Conservation (phyloP, 2,797 vertebrate species). For the Thunnus albacares region DNA sequence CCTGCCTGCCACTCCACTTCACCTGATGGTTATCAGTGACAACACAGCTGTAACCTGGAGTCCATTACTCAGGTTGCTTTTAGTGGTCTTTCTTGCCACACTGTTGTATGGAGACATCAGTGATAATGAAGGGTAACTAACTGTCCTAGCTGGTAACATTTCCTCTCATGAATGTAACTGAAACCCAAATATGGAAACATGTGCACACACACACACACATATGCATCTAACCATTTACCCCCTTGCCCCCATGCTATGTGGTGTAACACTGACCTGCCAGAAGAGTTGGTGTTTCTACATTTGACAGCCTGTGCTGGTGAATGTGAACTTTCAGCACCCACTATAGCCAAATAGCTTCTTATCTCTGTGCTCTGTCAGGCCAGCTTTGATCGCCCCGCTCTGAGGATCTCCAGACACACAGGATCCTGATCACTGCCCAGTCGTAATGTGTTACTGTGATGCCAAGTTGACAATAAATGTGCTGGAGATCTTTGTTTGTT, state of each 20-base stretch:
- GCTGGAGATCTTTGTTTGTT: background rate
- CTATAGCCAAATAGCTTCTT: slow-evolving; percentile 65
- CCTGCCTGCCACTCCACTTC: slow-evolving; percentile 28
- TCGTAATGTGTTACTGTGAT: slow-evolving; percentile 2
- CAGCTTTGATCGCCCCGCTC: slow-evolving; percentile 57
- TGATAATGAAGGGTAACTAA: background rate
- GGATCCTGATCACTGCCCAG: slow-evolving; percentile 5
- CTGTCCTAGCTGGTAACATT: background rate
- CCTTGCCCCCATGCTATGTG: background rate
- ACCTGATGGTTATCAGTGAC: slow-evolving; percentile 47
- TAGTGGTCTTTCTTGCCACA: background rate
- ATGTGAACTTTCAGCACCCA: slow-evolving; percentile 75
- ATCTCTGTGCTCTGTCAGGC: slow-evolving; percentile 60
- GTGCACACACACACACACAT: background rate
- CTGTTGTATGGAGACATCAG: background rate
- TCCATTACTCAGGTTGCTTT: slow-evolving; percentile 30
- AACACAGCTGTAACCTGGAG: slow-evolving; percentile 36
- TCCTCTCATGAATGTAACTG: slow-evolving; percentile 8
- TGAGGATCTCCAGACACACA: slow-evolving; percentile 71
- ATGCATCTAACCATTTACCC: background rate
- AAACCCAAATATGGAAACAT: slow-evolving; percentile 16
- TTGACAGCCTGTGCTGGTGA: slow-evolving; percentile 45
- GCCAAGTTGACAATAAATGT: background rate
- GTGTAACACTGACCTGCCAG: slow-evolving; percentile 8
- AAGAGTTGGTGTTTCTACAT: slow-evolving; percentile 39